Evolutionary conservation across 2,113 vertebrate species (phyloP).

Genomic region (Phrynosoma blainvillii): DNA sequence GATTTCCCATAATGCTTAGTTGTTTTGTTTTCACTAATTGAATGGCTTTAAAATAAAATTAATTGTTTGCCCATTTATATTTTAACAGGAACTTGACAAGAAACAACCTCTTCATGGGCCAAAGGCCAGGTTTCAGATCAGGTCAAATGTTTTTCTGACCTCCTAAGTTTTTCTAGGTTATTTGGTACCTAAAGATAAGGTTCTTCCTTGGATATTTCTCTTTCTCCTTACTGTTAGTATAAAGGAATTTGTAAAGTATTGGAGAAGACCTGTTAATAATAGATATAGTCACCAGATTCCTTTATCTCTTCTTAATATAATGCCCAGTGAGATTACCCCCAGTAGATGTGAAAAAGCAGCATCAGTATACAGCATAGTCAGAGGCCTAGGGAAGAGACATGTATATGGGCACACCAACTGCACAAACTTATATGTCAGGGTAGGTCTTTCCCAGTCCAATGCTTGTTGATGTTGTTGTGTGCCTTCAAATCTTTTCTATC

Average conservation of each 20-base stretch:
- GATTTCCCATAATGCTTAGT: conserved; percentile 23
- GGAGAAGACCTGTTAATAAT: too few relatives aligned
- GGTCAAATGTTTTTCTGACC: not conserved
- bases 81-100: conserved; percentile 25
- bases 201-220: not conserved
- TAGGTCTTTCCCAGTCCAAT: too few relatives aligned
- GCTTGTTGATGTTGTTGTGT: too few relatives aligned
- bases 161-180: not conserved
- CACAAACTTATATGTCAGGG: too few relatives aligned
- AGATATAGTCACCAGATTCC: too few relatives aligned
- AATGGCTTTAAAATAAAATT: conserved; percentile 41
- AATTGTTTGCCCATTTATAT: conserved; percentile 20
- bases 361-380: not conserved
- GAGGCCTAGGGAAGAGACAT: too few relatives aligned
- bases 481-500: too few relatives aligned
- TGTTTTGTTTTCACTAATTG: conserved; percentile 36
- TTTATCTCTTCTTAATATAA: not conserved
- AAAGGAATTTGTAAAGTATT: too few relatives aligned
- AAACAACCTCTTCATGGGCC: conserved; percentile 3
- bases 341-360: not conserved
- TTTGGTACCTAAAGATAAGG: not conserved
- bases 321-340: too few relatives aligned
- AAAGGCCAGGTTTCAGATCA: not conserved
- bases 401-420: too few relatives aligned
- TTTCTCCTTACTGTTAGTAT: not conserved